Evolutionary conservation across 2,888 invertebrate genomes (phyloP), one percentile per base, ranked within the genome.

Genomic region (Drosophila atroscutellata): DNA sequence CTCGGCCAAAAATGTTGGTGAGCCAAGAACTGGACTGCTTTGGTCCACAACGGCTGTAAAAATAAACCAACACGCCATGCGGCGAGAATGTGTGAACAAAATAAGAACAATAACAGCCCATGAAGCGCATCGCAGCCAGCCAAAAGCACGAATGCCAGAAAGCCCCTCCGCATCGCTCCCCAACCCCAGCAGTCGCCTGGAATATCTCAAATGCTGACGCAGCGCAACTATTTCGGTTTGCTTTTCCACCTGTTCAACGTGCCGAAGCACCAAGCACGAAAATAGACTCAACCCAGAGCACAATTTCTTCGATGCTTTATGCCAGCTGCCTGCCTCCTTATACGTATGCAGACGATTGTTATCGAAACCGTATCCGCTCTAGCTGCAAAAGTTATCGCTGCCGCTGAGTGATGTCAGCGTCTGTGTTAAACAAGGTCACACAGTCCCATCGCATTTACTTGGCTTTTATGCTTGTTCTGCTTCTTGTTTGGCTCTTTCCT

Each of bases 341-440:
- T 84, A 63, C 51, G 55, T 66, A 63, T 60, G 66, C 26, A 24
- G 20, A n/a, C 54, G 57, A 55, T 51, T 65, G 76, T 76, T 85
- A 86, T 85, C 85, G 89, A 88, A 85, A 85, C 45, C 57, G 84
- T 85, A 85, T 88, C 89, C 77, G 74, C 84, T 80, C 84, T 84
- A 84, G 83, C 81, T 24, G 47, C 18, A 51, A 70, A 56, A 51
- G 50, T 75, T 77, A 77, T 78, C 75, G 77, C n/a, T 9, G 24
- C 30, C 45, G 45, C 15, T 15, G 24, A 20, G n/a, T 47, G 47
- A 36, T 8, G 32, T 8, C 52, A n/a, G 15, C 18, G 26, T 45
- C 30, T 30, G 37, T 28, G 36, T 26, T 30, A 6, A 56, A 20
- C 68, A 77, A 77, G 76, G 78, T 65, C 64, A 68, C 37, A 49